phyloP scores from a whole-genome alignment of 2,797 vertebrate species.

The Kryptolebias ocellatus region DNA sequence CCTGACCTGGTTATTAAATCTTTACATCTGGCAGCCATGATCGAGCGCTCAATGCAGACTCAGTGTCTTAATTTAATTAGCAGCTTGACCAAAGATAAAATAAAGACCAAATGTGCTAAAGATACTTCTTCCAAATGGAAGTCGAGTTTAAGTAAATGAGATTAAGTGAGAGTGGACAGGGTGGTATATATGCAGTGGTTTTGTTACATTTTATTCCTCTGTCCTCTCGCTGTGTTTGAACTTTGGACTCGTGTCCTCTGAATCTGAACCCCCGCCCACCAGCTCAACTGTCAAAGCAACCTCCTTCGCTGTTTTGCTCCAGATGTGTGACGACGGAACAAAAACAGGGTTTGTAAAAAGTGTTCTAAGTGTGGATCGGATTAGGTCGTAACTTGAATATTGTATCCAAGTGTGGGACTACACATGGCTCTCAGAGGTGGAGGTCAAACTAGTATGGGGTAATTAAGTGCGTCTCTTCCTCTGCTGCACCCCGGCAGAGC shows the following conservation, averaged over 20 bases:
- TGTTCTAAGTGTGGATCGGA: conserved; percentile 50
- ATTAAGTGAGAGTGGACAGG: background rate
- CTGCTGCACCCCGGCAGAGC: conserved; percentile 13
- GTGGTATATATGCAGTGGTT: background rate
- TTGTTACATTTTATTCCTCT: background rate
- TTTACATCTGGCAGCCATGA: too few species aligned
- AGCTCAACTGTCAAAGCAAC: conserved; percentile 73
- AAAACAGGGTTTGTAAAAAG: conserved; percentile 19
- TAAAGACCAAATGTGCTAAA: conserved; percentile 21
- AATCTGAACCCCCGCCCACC: conserved; percentile 50
- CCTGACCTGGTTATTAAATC: too few species aligned
- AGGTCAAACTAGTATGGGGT: conserved; percentile 77
- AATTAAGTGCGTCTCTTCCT: conserved; percentile 51
- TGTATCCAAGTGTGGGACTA: conserved; percentile 18
- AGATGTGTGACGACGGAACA: conserved; percentile 62
- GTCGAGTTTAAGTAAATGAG: conserved; percentile 22
- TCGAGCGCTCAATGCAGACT: too few species aligned
- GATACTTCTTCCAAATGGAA: background rate
- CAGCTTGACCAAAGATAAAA: conserved; percentile 13
- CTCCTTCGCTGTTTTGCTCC: conserved; percentile 49
- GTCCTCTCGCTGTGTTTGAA: conserved; percentile 27
- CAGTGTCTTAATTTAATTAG: background rate
- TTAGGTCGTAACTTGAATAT: conserved; percentile 48
- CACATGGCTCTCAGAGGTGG: conserved; percentile 21
- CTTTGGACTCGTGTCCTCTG: conserved; percentile 47